A percentile compares a stretch with the other conserved stretches of the same genome.
These are phyloP conservation scores for Cyaniris semiargus DNA, from an alignment of 2,888 invertebrate genomes.

Conservation along the genomic window DNA sequence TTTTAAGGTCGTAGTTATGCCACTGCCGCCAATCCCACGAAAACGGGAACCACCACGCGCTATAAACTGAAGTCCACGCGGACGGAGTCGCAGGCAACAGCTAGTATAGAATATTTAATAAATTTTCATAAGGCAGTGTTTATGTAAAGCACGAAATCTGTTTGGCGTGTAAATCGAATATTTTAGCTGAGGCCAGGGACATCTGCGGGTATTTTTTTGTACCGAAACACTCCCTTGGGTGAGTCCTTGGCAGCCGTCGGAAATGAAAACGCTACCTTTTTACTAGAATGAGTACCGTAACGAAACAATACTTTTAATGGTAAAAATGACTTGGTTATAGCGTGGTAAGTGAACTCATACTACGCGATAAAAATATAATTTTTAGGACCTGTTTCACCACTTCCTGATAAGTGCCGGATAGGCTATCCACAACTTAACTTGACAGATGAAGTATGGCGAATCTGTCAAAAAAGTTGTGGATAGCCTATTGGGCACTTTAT, in stretches of 20 bases:
- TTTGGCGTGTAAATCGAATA: slow-evolving; percentile 30
- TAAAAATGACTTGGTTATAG: background rate
- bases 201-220: slow-evolving; percentile 23
- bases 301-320: background rate
- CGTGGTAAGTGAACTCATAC: background rate
- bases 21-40: too few relatives aligned
- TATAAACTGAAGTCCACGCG: too few relatives aligned
- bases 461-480: too few relatives aligned
- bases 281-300: slow-evolving; percentile 12
- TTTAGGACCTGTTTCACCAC: too few relatives aligned
- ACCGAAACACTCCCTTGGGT: slow-evolving; percentile 28
- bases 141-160: slow-evolving; percentile 23
- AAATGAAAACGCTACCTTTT: slow-evolving; percentile 25
- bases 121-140: slow-evolving; percentile 5
- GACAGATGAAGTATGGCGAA: too few relatives aligned
- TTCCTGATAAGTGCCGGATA: too few relatives aligned
- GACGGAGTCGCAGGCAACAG: too few relatives aligned
- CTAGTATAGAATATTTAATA: background rate
- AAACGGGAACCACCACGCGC: too few relatives aligned
- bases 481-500: too few relatives aligned
- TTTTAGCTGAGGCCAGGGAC: slow-evolving; percentile 15
- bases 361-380: too few relatives aligned
- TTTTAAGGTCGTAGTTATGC: too few relatives aligned
- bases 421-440: too few relatives aligned
- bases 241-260: slow-evolving; percentile 22